Evolutionary conservation across 2,888 invertebrate species (phyloP).

Genomic region (Lepidochrysops patricia): DNA sequence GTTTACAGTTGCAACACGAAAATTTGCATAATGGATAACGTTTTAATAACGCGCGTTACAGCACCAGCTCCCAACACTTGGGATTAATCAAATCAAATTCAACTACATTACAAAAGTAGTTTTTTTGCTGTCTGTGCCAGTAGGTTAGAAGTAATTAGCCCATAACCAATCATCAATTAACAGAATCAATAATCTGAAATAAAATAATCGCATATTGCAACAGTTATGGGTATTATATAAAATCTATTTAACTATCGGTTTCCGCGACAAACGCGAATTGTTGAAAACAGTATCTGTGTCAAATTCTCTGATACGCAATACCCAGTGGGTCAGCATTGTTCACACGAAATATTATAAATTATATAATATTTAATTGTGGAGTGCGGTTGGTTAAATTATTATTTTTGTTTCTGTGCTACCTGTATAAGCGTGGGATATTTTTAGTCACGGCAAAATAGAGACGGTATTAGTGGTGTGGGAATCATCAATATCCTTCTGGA

Average conservation of each 20-base stretch:
- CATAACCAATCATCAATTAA: not conserved
- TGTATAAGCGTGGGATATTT: not conserved
- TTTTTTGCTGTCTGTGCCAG: not conserved
- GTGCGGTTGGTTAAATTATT: not conserved
- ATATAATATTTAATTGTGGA: not conserved
- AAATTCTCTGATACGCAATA: not conserved
- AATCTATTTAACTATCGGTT: not conserved
- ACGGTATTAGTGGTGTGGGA: no score
- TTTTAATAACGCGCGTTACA: no score
- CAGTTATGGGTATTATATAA: not conserved
- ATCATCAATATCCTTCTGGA: no score
- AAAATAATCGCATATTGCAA: not conserved
- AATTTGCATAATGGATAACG: no score
- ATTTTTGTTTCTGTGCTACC: not conserved
- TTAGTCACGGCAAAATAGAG: no score
- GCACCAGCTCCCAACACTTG: no score
- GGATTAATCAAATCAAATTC: no score
- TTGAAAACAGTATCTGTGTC: not conserved
- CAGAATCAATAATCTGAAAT: not conserved
- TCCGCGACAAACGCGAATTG: not conserved
- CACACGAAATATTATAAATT: conserved; percentile 7
- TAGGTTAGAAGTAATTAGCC: not conserved
- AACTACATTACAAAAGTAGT: not conserved
- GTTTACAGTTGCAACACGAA: no score
- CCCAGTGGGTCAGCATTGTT: not conserved